Base-by-base conservation (phyloP, 1,140 invertebrate species). In the Drosophila kurseongensis region DNA sequence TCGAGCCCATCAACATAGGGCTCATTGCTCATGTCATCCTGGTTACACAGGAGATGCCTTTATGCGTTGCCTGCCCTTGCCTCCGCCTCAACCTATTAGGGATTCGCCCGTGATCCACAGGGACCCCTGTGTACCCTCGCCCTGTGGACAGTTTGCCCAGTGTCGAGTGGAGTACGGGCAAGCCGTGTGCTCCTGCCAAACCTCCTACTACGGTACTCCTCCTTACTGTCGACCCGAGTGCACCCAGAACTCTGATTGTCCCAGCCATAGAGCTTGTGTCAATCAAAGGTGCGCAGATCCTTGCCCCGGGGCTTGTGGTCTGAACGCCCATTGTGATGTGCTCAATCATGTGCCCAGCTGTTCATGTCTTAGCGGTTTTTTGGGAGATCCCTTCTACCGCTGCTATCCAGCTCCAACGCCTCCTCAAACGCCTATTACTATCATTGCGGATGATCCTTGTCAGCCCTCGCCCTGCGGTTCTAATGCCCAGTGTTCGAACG, bases 251-350 rank as follows among this genome's bases (percentile, higher is more conserved):
- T 94, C 94, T 3, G 96, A 97, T 74, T 97, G 97, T 80, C 91
- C 95, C 1, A 94, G 93, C 78, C 94, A 95, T 68, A 93, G 95
- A 74, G 95, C 96, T 14, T 98, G 97, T 83, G 93, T 96, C 32
- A 96, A 96, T 89, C 96, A 97, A 80, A 97, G 97, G 93, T 97
- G 97, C 79, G 92, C 94, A 13, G 95, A 97, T 93, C 96, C 96
- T 5, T 97, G 97, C 75, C 94, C 95, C n/a, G 96, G 95, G 44
- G 95, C 95, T 2, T 97, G 97, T 92, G 96, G 96, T 6, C 90
- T 95, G 36, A 95, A 96, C 92, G 95, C 97, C 0, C 94, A 95
- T 52, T 97, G 97, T 81, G 94, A 94, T 54, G 96, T 97, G 0
- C 90, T 95, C 1, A 96, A 96, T 88, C 96, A 97, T 76, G 94